Percentiles rank a stretch among this genome's conserved stretches.
phyloP scores from a whole-genome alignment of 2,888 invertebrate species.

The Megalurothrips usitatus region DNA sequence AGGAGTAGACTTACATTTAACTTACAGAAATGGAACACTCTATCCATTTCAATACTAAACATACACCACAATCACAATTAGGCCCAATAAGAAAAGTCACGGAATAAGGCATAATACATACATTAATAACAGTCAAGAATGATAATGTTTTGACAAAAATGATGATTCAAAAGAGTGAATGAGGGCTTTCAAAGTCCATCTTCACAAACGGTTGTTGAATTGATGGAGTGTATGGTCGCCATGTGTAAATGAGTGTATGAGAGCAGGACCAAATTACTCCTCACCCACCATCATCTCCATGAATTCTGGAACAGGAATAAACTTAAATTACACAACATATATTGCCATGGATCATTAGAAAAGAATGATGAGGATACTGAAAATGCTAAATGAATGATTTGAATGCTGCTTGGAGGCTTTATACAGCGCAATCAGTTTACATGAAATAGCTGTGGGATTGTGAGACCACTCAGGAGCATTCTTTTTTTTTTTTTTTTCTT shows the following conservation, averaged over 20 bases:
- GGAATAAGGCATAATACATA: slow-evolving; percentile 26
- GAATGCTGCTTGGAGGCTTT: slow-evolving; percentile 8
- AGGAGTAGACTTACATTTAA: slow-evolving; percentile 8
- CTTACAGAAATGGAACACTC: slow-evolving; percentile 21
- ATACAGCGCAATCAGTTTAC: not conserved
- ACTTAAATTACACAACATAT: slow-evolving; percentile 36
- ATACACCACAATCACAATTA: slow-evolving; percentile 26
- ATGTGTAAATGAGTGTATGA: slow-evolving; percentile 7
- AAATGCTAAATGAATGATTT: not conserved
- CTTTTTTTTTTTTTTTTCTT: not conserved
- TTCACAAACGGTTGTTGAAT: not conserved
- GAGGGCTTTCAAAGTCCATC: not conserved
- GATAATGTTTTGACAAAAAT: slow-evolving; percentile 25
- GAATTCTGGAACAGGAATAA: slow-evolving; percentile 69
- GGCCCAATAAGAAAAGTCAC: slow-evolving; percentile 18
- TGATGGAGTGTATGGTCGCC: slow-evolving; percentile 12
- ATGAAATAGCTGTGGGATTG: not conserved
- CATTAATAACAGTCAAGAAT: slow-evolving; percentile 23
- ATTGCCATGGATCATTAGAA: slow-evolving; percentile 32
- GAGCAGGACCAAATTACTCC: slow-evolving; percentile 14
- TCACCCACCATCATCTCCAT: slow-evolving; percentile 97
- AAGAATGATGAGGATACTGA: not conserved
- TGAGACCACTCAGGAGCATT: not conserved
- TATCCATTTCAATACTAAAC: slow-evolving; percentile 20
- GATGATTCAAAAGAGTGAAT: not conserved